phyloP scores from a whole-genome alignment of 2,113 vertebrate genomes.

The Gila orcuttii region DNA sequence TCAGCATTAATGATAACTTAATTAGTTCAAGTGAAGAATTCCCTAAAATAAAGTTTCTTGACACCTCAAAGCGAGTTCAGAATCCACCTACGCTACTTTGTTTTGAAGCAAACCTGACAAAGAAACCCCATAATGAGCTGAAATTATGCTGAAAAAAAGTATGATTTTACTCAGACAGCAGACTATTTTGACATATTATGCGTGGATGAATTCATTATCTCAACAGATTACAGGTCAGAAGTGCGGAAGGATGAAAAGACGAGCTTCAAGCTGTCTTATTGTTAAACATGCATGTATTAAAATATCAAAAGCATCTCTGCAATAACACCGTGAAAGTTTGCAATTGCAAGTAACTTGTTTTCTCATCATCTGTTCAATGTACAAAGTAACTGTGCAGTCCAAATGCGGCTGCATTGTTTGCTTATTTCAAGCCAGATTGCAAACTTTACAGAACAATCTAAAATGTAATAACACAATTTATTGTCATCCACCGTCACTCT shows the following conservation, averaged over 20 bases:
- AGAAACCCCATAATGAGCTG: conserved; percentile 23
- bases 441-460: neutral
- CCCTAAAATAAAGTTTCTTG: conserved; percentile 42
- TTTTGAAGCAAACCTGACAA: conserved; percentile 42
- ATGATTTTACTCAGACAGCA: conserved; percentile 10
- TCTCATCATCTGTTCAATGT: neutral
- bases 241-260: neutral
- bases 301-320: conserved; percentile 3
- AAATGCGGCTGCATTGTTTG: neutral
- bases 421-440: neutral
- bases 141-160: conserved; percentile 36
- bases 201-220: conserved; percentile 11
- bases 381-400: neutral
- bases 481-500: neutral
- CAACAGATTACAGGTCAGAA: conserved; percentile 1
- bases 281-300: conserved; percentile 34
- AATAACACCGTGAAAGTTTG: neutral
- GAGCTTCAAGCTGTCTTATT: conserved; percentile 1
- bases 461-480: neutral
- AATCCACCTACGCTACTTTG: conserved; percentile 51
- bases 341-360: neutral
- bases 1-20: conserved; percentile 56
- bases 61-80: conserved; percentile 60
- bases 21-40: conserved; percentile 25
- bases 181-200: conserved; percentile 22